phyloP scores from a whole-genome alignment of 2,888 invertebrate genomes.

The Yponomeuta evonymella region DNA sequence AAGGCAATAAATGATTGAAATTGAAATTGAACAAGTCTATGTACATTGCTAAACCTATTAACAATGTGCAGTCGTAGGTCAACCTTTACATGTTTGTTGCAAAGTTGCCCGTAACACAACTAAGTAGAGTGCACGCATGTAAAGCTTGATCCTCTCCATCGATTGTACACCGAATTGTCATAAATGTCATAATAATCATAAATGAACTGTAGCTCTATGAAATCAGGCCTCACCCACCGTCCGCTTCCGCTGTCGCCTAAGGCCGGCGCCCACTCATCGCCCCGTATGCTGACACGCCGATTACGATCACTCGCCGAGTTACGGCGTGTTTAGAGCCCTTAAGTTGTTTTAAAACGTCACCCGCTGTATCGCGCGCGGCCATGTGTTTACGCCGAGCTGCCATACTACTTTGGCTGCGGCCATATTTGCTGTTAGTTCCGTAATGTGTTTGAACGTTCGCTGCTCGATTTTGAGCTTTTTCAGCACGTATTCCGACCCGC shows the following conservation, averaged over 20 bases:
- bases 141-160: too few species aligned
- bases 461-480: background rate
- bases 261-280: background rate
- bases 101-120: too few species aligned
- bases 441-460: background rate
- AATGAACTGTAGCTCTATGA: too few species aligned
- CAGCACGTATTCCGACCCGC: background rate
- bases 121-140: too few species aligned
- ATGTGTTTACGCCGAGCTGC: background rate
- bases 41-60: too few species aligned
- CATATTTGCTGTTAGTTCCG: background rate
- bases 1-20: too few species aligned
- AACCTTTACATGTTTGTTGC: too few species aligned
- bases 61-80: too few species aligned
- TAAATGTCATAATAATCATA: too few species aligned
- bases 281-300: constrained; percentile 23
- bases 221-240: background rate
- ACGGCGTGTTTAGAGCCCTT: constrained; percentile 18
- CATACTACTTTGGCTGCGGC: background rate
- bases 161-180: too few species aligned
- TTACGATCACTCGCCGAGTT: constrained; percentile 29
- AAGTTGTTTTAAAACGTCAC: background rate
- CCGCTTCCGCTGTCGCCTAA: background rate
- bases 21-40: too few species aligned
- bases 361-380: constrained; percentile 1